Percentiles rank a stretch among this genome's conserved stretches.
Conservation (phyloP, 1,140 invertebrate genomes). For the Zaprionus africanus region DNA sequence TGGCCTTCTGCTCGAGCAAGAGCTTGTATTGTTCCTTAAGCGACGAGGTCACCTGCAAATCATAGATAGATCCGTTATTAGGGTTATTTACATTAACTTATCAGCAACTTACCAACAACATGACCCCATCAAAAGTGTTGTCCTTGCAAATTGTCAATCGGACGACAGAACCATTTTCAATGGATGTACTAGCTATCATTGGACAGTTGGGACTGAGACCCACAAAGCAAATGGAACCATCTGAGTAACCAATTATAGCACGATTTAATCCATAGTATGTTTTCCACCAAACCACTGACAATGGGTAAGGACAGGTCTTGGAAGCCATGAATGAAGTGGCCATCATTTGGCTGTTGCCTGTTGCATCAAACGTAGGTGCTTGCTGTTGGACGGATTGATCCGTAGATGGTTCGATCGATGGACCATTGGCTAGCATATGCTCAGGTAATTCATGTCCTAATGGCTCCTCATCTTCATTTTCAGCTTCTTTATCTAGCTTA, state of each 20-base stretch:
- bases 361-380: constrained; percentile 86
- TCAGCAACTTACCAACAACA: constrained; percentile 86
- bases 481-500: constrained; percentile 32
- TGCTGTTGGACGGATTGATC: constrained; percentile 63
- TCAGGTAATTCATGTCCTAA: constrained; percentile 70
- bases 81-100: background rate
- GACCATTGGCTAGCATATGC: constrained; percentile 60
- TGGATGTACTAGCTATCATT: constrained; percentile 87
- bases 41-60: constrained; percentile 87
- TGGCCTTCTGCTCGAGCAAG: constrained; percentile 87
- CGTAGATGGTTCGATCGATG: constrained; percentile 12
- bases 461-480: constrained; percentile 43
- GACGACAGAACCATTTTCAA: constrained; percentile 86
- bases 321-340: constrained; percentile 85
- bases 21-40: constrained; percentile 88
- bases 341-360: constrained; percentile 84
- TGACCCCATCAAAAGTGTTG: constrained; percentile 88
- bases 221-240: constrained; percentile 89
- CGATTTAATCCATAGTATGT: constrained; percentile 86
- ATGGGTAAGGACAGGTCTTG: constrained; percentile 85
- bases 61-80: background rate
- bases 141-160: constrained; percentile 89
- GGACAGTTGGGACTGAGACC: constrained; percentile 88
- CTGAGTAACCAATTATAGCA: constrained; percentile 89
- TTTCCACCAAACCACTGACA: constrained; percentile 90